Conservation (phyloP, 2,888 invertebrate genomes). For the Brachynemurus nebulosus region DNA sequence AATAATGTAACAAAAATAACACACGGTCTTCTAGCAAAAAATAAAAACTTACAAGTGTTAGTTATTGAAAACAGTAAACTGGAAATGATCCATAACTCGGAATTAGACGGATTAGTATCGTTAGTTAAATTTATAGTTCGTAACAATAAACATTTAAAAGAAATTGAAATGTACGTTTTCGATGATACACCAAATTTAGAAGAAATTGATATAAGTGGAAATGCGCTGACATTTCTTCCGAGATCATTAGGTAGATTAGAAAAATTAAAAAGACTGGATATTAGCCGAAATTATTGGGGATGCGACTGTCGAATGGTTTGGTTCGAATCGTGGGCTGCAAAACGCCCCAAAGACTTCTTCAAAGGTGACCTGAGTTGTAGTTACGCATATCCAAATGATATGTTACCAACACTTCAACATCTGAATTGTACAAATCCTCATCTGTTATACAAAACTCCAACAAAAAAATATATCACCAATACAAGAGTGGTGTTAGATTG, state of each 20-base stretch:
- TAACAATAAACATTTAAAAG: slow-evolving; percentile 43
- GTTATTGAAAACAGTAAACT: slow-evolving; percentile 53
- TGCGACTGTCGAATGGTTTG: slow-evolving; percentile 80
- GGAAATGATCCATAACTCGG: slow-evolving; percentile 47
- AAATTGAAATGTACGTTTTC: slow-evolving; percentile 48
- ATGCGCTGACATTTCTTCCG: slow-evolving; percentile 57
- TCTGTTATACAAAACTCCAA: slow-evolving; percentile 44
- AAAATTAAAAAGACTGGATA: slow-evolving; percentile 46
- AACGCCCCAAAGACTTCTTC: slow-evolving; percentile 34
- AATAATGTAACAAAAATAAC: slow-evolving; percentile 43
- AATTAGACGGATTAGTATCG: slow-evolving; percentile 47
- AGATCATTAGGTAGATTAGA: slow-evolving; percentile 49
- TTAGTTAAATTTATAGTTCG: slow-evolving; percentile 44
- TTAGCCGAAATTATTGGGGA: slow-evolving; percentile 65
- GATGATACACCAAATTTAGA: slow-evolving; percentile 44
- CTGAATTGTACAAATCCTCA: slow-evolving; percentile 56
- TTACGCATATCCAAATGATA: slow-evolving; percentile 51
- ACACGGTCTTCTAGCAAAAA: slow-evolving; percentile 46
- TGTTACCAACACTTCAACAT: slow-evolving; percentile 52
- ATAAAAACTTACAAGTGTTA: slow-evolving; percentile 43
- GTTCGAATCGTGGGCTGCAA: slow-evolving; percentile 51
- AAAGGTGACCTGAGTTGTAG: slow-evolving; percentile 51
- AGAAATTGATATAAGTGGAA: slow-evolving; percentile 53
- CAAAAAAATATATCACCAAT: slow-evolving; percentile 47
- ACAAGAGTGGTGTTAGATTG: slow-evolving; percentile 62